Conservation (phyloP, 2,888 invertebrate genomes). For the Cosmia pyralina region DNA sequence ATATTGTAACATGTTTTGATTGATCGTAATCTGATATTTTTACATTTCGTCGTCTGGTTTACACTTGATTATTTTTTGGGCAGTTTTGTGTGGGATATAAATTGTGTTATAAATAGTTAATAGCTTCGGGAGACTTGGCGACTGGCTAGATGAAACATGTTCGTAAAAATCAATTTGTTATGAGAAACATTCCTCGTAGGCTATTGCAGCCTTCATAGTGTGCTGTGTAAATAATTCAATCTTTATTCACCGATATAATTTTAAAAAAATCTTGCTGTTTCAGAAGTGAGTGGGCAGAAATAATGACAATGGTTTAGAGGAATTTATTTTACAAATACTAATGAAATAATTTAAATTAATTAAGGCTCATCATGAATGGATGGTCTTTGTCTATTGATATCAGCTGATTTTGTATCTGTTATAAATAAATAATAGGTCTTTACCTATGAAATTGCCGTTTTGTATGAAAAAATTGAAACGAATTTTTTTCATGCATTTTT, state of each 20-base stretch:
- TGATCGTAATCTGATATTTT: constrained; percentile 50
- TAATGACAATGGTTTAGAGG: neutral
- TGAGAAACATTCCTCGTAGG: constrained; percentile 6
- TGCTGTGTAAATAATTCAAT: neutral
- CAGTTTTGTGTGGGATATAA: constrained; percentile 17
- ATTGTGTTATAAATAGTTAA: too few relatives aligned
- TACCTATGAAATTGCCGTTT: too few relatives aligned
- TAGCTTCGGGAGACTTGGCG: constrained; percentile 26
- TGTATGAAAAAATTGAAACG: too few relatives aligned
- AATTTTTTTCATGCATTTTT: too few relatives aligned
- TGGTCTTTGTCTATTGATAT: neutral
- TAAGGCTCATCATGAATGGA: constrained; percentile 2
- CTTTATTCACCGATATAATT: neutral
- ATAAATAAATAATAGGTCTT: too few relatives aligned
- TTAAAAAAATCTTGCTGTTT: too few relatives aligned
- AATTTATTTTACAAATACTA: constrained; percentile 37
- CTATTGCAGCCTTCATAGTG: neutral
- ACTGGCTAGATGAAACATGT: constrained; percentile 9
- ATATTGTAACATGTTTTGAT: constrained; percentile 42
- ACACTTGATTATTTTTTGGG: constrained; percentile 33
- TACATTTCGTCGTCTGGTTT: constrained; percentile 15
- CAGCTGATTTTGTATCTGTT: neutral
- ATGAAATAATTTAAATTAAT: constrained; percentile 48
- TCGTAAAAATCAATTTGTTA: constrained; percentile 27
- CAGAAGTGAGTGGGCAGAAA: neutral